These are phyloP conservation scores for Decapterus maruadsi DNA, from an alignment of 2,797 vertebrate genomes.

Conservation along the genomic window DNA sequence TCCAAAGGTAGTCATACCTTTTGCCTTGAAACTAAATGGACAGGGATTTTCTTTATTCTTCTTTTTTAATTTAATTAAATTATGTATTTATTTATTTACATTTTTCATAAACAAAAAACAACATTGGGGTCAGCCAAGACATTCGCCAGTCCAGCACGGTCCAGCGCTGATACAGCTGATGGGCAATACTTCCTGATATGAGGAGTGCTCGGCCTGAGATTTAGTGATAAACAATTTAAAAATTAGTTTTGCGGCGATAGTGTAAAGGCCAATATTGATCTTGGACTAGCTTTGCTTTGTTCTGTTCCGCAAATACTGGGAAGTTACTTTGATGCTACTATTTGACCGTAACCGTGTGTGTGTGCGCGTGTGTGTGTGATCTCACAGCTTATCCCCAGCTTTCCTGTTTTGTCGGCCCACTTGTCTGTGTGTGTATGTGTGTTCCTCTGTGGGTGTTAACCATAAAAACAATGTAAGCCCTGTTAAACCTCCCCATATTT, in stretches of 20 bases:
- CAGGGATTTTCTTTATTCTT: not conserved
- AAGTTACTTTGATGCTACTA: conserved; percentile 54
- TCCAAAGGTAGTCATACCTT: conserved; percentile 21
- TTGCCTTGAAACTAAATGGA: conserved; percentile 35
- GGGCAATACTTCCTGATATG: conserved; percentile 13
- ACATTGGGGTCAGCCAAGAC: no score
- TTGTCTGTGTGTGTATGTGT: conserved; percentile 40
- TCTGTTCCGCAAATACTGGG: conserved; percentile 29
- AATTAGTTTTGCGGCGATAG: conserved; percentile 15
- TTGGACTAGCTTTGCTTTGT: conserved; percentile 25
- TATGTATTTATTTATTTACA: no score
- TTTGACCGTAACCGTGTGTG: conserved; percentile 10
- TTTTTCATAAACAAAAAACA: no score
- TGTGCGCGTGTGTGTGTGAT: conserved; percentile 9
- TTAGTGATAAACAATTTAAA: conserved; percentile 5
- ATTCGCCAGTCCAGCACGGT: not conserved
- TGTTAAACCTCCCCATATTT: conserved; percentile 71
- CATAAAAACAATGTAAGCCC: conserved; percentile 75
- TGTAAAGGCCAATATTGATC: conserved; percentile 28
- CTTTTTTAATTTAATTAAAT: no score
- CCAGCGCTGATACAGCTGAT: not conserved
- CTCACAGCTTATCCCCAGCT: conserved; percentile 49
- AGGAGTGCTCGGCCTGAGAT: not conserved
- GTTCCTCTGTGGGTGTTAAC: conserved; percentile 61
- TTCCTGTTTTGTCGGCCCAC: conserved; percentile 55